phyloP scores from a whole-genome alignment of 2,888 invertebrate species.

The Cephus sareptanus region DNA sequence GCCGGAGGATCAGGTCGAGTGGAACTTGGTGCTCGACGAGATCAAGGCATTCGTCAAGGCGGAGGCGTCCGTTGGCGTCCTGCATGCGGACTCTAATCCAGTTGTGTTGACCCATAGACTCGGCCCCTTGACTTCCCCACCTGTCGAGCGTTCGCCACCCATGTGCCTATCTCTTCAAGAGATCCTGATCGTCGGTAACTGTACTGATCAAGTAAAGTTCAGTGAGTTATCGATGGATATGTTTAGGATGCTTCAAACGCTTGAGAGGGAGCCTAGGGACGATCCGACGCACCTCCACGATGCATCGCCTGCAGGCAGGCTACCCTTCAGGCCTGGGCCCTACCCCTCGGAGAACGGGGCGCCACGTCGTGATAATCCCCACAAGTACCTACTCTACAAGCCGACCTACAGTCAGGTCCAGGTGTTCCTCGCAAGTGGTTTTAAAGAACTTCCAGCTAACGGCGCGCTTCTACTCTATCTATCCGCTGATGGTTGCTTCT shows the following conservation, averaged over 20 bases:
- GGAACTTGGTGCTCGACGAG: conserved; percentile 94
- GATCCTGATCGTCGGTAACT: conserved; percentile 93
- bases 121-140: conserved; percentile 85
- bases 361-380: conserved; percentile 87
- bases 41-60: conserved; percentile 95
- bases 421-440: conserved; percentile 91
- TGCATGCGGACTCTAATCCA: conserved; percentile 88
- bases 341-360: conserved; percentile 80
- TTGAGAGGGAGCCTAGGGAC: conserved; percentile 92
- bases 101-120: conserved; percentile 90
- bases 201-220: conserved; percentile 94
- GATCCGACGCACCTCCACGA: conserved; percentile 80
- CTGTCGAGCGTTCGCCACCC: conserved; percentile 86
- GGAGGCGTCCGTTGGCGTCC: conserved; percentile 88
- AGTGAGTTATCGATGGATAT: conserved; percentile 97
- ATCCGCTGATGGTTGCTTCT: conserved; percentile 91
- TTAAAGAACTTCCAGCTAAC: conserved; percentile 92
- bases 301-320: conserved; percentile 76
- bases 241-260: conserved; percentile 95
- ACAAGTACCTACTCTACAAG: conserved; percentile 95
- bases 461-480: conserved; percentile 92
- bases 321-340: conserved; percentile 70
- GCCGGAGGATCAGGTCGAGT: conserved; percentile 93
- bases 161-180: conserved; percentile 92
- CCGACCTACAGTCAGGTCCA: conserved; percentile 94